These are phyloP conservation scores for Eristalinus sepulchralis DNA, from an alignment of 2,888 invertebrate genomes.

Conservation along the genomic window DNA sequence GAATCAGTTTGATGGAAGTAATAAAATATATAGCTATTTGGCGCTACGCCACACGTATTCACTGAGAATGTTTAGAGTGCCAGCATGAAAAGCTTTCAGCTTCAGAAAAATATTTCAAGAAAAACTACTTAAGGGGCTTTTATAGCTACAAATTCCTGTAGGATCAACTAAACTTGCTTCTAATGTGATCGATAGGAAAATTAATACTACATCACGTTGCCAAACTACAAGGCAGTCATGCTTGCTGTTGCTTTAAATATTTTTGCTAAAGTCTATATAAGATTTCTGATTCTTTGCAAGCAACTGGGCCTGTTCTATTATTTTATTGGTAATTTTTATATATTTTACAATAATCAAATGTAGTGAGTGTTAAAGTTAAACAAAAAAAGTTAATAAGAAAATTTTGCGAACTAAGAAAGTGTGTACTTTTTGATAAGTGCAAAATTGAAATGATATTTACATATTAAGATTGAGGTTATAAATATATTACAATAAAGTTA, in stretches of 20 bases:
- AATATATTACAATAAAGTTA: conserved; percentile 20
- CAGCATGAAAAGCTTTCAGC: too few relatives aligned
- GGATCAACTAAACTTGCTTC: too few relatives aligned
- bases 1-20: too few relatives aligned
- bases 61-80: too few relatives aligned
- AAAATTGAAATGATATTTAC: conserved; percentile 13
- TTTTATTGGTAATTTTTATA: conserved; percentile 2
- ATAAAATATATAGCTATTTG: too few relatives aligned
- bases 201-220: neutral
- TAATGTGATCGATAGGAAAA: neutral
- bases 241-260: neutral
- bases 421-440: conserved; percentile 27
- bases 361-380: conserved; percentile 52
- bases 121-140: too few relatives aligned
- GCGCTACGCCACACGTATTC: too few relatives aligned
- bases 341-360: neutral
- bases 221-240: neutral
- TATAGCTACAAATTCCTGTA: too few relatives aligned
- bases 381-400: neutral
- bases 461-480: conserved; percentile 28
- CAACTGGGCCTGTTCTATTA: conserved; percentile 4
- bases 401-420: neutral
- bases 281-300: neutral
- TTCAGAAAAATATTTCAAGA: too few relatives aligned
- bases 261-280: neutral